phyloP scores from a whole-genome alignment of 1,140 invertebrate genomes.

The Tetramorium alpestre region DNA sequence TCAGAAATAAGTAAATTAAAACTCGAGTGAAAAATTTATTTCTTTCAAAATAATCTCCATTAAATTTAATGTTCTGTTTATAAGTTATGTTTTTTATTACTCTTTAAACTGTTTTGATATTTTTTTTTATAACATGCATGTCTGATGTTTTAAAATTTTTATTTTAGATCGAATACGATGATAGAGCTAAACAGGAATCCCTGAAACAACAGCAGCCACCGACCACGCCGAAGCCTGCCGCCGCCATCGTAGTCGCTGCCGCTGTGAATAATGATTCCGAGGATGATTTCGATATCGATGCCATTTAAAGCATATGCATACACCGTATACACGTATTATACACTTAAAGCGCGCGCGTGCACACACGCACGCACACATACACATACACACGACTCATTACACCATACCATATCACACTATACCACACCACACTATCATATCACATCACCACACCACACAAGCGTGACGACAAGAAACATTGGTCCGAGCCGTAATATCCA shows the following conservation, averaged over 20 bases:
- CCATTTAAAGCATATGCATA: slow-evolving; percentile 90
- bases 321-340: slow-evolving; percentile 36
- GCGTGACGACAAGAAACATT: slow-evolving; percentile 33
- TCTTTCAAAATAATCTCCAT: not conserved
- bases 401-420: no score
- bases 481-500: slow-evolving; percentile 53
- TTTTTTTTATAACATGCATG: not conserved
- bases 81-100: not conserved
- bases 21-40: not conserved
- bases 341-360: not conserved
- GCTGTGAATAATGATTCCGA: slow-evolving; percentile 88
- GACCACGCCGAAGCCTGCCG: slow-evolving; percentile 82
- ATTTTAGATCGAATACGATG: slow-evolving; percentile 94
- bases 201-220: slow-evolving; percentile 87
- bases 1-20: not conserved
- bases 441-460: not conserved
- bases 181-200: slow-evolving; percentile 90
- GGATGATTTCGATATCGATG: slow-evolving; percentile 96
- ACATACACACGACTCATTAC: not conserved
- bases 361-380: not conserved
- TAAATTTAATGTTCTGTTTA: not conserved
- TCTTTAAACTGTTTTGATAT: not conserved
- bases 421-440: no score
- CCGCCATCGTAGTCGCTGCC: slow-evolving; percentile 74
- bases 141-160: slow-evolving; percentile 19